A percentile compares a stretch with the other conserved stretches of the same genome.
Conservation (phyloP, 2,888 invertebrate species). For the Abrostola tripartita region DNA sequence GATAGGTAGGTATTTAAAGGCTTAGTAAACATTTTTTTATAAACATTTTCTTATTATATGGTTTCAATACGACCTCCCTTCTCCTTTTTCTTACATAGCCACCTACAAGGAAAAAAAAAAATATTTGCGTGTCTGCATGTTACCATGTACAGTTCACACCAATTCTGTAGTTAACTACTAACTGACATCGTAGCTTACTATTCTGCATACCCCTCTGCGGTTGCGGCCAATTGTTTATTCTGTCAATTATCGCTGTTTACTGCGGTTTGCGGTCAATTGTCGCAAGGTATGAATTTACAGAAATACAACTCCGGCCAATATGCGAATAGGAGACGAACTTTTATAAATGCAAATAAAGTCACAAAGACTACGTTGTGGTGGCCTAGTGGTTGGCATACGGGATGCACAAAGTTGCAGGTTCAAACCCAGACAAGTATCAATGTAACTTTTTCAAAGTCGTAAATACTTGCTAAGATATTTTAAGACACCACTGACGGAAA, state of each 20-base stretch:
- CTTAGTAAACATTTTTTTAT: no score
- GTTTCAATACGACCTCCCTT: background rate
- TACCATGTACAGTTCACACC: conserved; percentile 7
- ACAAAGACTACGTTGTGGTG: no score
- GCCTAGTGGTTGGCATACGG: no score
- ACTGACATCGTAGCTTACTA: background rate
- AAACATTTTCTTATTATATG: no score
- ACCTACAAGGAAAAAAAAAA: background rate
- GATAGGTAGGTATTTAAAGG: no score
- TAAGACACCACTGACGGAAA: no score
- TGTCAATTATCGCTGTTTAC: conserved; percentile 41
- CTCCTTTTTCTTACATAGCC: no score
- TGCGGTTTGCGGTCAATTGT: conserved; percentile 41
- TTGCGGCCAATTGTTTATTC: conserved; percentile 33
- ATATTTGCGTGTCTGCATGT: background rate
- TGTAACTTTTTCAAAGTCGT: no score
- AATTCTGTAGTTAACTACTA: conserved; percentile 1
- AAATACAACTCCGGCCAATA: background rate
- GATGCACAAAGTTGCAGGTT: no score
- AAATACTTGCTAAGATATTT: no score
- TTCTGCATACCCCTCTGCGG: conserved; percentile 17
- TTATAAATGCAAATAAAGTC: no score
- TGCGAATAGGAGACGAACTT: background rate
- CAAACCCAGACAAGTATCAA: no score
- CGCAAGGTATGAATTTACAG: background rate